These are phyloP conservation scores for Mizuhopecten yessoensis DNA, from an alignment of 1,140 invertebrate genomes.

Conservation along the genomic window DNA sequence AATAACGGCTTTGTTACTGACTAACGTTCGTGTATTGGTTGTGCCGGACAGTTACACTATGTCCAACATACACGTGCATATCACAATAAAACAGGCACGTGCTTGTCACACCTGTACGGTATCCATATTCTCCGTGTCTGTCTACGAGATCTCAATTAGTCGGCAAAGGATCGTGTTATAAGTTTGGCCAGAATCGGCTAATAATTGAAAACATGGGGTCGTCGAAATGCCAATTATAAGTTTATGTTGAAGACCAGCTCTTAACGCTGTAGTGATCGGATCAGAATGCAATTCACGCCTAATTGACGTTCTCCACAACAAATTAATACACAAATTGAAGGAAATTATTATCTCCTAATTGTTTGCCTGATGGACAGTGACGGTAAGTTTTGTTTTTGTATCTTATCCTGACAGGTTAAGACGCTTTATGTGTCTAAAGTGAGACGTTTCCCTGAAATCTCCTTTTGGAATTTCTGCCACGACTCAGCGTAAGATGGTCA, in stretches of 20 bases:
- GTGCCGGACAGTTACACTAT: too few relatives aligned
- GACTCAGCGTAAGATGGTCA: background rate
- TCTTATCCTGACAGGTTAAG: constrained; percentile 32
- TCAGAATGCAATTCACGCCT: background rate
- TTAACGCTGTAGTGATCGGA: background rate
- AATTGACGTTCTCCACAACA: constrained; percentile 31
- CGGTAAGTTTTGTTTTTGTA: constrained; percentile 18
- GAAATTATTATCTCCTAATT: constrained; percentile 23
- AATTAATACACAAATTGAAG: constrained; percentile 40
- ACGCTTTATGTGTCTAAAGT: constrained; percentile 33
- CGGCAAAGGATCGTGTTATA: background rate
- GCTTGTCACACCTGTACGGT: background rate
- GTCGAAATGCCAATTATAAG: constrained; percentile 27
- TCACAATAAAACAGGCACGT: too few relatives aligned
- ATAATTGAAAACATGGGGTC: constrained; percentile 33
- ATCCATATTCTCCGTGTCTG: background rate
- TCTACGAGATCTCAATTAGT: constrained; percentile 4
- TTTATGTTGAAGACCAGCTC: background rate
- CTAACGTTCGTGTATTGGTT: too few relatives aligned
- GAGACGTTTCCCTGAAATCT: background rate
- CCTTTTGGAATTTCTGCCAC: constrained; percentile 16
- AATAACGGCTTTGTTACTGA: too few relatives aligned
- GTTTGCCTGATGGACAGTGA: background rate
- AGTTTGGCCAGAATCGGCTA: constrained; percentile 8
- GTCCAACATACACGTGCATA: too few relatives aligned